Percentiles rank a stretch among this genome's conserved stretches.
These are phyloP conservation scores for Tetrax tetrax DNA, from an alignment of 2,113 vertebrate genomes.

Conservation along the genomic window DNA sequence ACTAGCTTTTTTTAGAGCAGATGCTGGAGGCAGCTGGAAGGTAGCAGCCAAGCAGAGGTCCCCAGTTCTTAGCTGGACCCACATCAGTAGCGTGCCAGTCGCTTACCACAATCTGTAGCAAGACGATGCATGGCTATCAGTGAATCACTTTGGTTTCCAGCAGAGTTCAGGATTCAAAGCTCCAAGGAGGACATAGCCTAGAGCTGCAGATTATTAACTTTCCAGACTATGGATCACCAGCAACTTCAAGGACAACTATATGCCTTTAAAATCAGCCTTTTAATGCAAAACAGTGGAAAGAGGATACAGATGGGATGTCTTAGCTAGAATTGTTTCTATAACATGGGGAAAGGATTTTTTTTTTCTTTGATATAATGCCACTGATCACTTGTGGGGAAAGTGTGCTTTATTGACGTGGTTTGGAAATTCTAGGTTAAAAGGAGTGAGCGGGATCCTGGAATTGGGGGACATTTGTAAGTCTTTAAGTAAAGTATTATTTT, in stretches of 20 bases:
- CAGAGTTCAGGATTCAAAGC: not conserved
- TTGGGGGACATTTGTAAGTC: not conserved
- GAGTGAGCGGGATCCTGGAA: not conserved
- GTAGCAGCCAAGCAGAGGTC: not conserved
- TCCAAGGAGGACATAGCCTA: not conserved
- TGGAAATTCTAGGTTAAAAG: not conserved
- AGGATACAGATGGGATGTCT: not conserved
- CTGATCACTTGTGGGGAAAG: not conserved
- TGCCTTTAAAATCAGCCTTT: not conserved
- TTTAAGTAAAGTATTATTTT: not conserved
- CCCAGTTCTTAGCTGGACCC: not conserved
- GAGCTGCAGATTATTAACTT: not conserved
- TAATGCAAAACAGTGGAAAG: not conserved
- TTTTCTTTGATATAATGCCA: not conserved
- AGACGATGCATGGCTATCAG: not conserved
- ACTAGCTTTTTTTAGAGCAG: not conserved
- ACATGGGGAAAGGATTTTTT: not conserved
- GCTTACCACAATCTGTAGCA: not conserved
- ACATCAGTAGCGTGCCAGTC: not conserved
- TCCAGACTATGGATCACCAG: not conserved
- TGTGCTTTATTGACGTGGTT: not conserved
- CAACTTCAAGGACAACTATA: not conserved
- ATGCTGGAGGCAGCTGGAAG: not conserved
- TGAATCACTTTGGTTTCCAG: not conserved
- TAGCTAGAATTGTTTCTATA: not conserved